A percentile compares a stretch with the other conserved stretches of the same genome.
Evolutionary conservation across 2,113 vertebrate genomes (phyloP).

Genomic region (Tauraco erythrolophus): DNA sequence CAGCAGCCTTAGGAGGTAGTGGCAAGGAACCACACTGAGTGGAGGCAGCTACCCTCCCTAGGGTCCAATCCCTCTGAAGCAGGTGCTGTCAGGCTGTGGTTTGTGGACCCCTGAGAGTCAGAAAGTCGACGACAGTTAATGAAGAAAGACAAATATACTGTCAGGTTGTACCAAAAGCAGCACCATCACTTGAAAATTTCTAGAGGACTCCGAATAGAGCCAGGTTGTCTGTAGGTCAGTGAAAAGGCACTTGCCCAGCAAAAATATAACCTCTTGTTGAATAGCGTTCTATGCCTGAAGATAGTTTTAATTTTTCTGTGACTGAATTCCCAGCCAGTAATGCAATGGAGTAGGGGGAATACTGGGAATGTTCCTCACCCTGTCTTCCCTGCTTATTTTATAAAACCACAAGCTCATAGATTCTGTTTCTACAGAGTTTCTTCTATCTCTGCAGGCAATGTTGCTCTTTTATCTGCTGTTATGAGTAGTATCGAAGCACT

Average conservation of each 20-base stretch:
- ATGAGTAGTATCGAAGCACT: neutral
- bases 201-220: neutral
- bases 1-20: neutral
- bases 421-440: neutral
- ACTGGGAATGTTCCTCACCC: neutral
- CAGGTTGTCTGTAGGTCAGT: neutral
- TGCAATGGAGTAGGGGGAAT: neutral
- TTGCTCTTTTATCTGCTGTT: neutral
- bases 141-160: neutral
- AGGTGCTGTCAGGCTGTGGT: neutral
- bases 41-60: neutral
- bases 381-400: neutral
- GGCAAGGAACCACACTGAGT: neutral
- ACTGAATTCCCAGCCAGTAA: neutral
- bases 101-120: neutral
- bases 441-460: neutral
- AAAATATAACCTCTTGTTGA: neutral
- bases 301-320: neutral
- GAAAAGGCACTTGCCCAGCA: neutral
- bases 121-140: neutral
- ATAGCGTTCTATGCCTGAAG: neutral
- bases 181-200: neutral
- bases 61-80: neutral
- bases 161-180: neutral
- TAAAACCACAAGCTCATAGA: neutral